phyloP scores from a whole-genome alignment of 2,888 invertebrate genomes.

The Prionchulus punctatus region DNA sequence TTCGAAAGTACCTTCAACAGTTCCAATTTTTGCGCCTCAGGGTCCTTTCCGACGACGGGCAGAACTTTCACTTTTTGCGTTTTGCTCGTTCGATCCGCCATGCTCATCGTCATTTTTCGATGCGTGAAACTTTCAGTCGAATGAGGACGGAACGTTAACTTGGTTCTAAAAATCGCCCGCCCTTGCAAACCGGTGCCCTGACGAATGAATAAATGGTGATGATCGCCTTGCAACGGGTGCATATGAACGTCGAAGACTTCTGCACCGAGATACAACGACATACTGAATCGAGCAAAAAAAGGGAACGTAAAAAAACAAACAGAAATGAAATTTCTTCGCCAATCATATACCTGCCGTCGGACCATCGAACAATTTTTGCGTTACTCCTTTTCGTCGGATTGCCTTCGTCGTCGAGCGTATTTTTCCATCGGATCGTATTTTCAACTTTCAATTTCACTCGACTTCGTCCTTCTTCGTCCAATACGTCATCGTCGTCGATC shows the following conservation, averaged over 20 bases:
- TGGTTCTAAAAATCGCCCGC: constrained; percentile 88
- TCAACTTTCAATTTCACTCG: constrained; percentile 54
- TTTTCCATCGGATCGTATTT: constrained; percentile 90
- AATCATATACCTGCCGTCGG: constrained; percentile 54
- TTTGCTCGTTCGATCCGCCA: constrained; percentile 84
- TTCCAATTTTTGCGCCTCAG: constrained; percentile 55
- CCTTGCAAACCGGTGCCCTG: constrained; percentile 96
- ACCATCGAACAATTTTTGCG: constrained; percentile 86
- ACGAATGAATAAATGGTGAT: constrained; percentile 89
- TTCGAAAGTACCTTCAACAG: constrained; percentile 8
- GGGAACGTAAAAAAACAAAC: too few relatives aligned
- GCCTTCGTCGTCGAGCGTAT: constrained; percentile 46
- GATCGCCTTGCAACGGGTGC: constrained; percentile 67
- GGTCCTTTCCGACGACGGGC: constrained; percentile 79
- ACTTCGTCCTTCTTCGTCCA: constrained; percentile 91
- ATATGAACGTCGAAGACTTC: constrained; percentile 96
- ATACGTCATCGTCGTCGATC: constrained; percentile 89
- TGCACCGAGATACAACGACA: constrained; percentile 84
- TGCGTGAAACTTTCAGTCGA: constrained; percentile 98
- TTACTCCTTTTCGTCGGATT: constrained; percentile 74
- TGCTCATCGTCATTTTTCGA: constrained; percentile 90
- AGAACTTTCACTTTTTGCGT: constrained; percentile 86
- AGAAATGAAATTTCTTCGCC: too few relatives aligned
- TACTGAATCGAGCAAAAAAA: constrained; percentile 42
- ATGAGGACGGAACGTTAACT: constrained; percentile 89